Evolutionary conservation across 2,797 vertebrate genomes (phyloP), one percentile per base, ranked within the genome.

Genomic region (Notolepis coatsorum): DNA sequence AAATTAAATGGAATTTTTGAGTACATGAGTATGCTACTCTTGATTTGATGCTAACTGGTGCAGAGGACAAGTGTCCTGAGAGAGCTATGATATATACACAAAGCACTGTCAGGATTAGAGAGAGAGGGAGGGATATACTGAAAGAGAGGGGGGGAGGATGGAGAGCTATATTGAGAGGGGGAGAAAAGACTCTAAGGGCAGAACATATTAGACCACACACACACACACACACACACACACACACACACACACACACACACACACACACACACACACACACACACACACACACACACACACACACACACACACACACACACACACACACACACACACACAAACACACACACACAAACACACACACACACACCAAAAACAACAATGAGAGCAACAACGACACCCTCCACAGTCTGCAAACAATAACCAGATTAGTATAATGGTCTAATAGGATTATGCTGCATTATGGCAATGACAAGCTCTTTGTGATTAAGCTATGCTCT

Each of bases 1-100:
- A n/a, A n/a, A n/a, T n/a, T n/a, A n/a, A n/a, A n/a, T n/a, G n/a
- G n/a, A n/a, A n/a, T n/a, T n/a, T n/a, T n/a, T n/a, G n/a, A n/a
- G n/a, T n/a, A n/a, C n/a, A n/a, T n/a, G n/a, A n/a, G n/a, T n/a
- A n/a, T n/a, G n/a, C n/a, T n/a, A n/a, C n/a, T n/a, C n/a, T n/a
- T 69, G 72, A 77, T 65, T 60, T 65, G 73, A 81, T 63, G 68
- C 65, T 12, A 37, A 37, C 52, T 33, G 65, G 58, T 20, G 65
- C 68, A 9, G 2, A 53, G 61, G 73, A 71, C 41, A 46, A 61
- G 74, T 17, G 48, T 74, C 59, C 47, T 52, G 8, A 10, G 60
- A 59, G 66, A 31, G 69, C 58, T 46, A 43, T 58, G 57, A 63
- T 56, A n/a, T n/a, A n/a, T n/a, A 61, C 56, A 49, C 28, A 75